Evolutionary conservation across 2,113 vertebrate species (phyloP), one percentile per base, ranked within the genome.

Genomic region (Ochotona princeps): DNA sequence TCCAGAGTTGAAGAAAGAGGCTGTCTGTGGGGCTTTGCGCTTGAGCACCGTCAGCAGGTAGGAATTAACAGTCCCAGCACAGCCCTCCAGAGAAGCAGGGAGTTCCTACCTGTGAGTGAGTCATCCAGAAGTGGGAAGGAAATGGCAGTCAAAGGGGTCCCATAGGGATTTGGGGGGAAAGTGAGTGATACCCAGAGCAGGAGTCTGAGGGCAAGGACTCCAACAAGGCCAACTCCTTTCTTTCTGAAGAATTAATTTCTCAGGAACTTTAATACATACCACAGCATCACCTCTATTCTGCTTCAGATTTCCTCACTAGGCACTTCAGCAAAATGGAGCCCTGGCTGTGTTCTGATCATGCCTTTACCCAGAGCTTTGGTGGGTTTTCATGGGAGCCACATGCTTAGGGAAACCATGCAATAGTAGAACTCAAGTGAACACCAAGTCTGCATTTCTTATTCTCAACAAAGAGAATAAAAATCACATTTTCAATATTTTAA

Each of bases 401-500:
- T 47, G 8, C 28, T 51, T 51, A 12, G 9, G n/a, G 67, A 72
- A 85, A 67, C 38, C n/a, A 88, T 76, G 47, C 60, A 57, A 32
- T 76, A 89, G 69, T 21, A 83, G 35, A 26, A 57, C 32, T 25
- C 73, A 66, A 35, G 30, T 57, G 15, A 44, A 30, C 44, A 84
- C 69, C 23, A 92, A 91, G 91, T 91, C 65, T 32, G 4, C 61
- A 73, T 89, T 93, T 82, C 49, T 28, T 89, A 92, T 82, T 54
- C 21, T 75, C 20, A 91, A 70, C 32, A 47, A 87, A 94, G 25
- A 88, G 28, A 90, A 93, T 84, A 82, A 87, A 91, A 94, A 75
- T 95, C 54, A 70, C 74, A 92, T 95, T 89, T 82, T 92, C 73
- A 70, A 67, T 44, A 44, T 80, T 95, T 96, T 92, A 91, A 92